phyloP scores from a whole-genome alignment of 2,113 vertebrate species.

The Vombatus ursinus region DNA sequence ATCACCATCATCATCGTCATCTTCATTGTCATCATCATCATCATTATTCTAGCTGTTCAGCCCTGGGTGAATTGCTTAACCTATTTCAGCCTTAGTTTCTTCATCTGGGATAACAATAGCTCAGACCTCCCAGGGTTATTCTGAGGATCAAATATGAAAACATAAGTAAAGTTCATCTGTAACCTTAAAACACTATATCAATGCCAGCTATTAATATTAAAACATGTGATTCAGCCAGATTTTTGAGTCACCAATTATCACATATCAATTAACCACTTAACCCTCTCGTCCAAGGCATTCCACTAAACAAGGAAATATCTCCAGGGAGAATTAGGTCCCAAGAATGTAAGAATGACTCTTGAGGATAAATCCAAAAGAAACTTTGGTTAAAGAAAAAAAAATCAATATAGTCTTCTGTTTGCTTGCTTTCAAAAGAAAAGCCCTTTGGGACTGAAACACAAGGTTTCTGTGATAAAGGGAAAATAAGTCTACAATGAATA shows the following conservation, averaged over 20 bases:
- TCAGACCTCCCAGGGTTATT: not conserved
- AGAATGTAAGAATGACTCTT: conserved; percentile 39
- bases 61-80: not conserved
- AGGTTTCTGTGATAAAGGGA: conserved; percentile 12
- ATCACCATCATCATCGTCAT: too few species aligned
- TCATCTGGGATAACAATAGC: not conserved
- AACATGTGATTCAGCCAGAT: not conserved
- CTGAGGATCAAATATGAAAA: not conserved
- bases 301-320: conserved; percentile 19
- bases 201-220: not conserved
- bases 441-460: not conserved
- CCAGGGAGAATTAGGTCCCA: not conserved
- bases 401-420: not conserved
- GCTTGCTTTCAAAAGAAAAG: not conserved
- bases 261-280: conserved; percentile 20
- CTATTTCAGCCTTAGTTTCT: not conserved
- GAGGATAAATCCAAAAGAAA: conserved; percentile 12
- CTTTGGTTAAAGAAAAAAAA: conserved; percentile 3
- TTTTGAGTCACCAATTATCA: conserved; percentile 13
- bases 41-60: not conserved
- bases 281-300: not conserved
- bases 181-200: not conserved
- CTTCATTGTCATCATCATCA: too few species aligned
- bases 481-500: not conserved
- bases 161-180: not conserved